These are phyloP conservation scores for Drosophila pseudotakahashii DNA, from an alignment of 2,888 invertebrate species.

Conservation along the genomic window DNA sequence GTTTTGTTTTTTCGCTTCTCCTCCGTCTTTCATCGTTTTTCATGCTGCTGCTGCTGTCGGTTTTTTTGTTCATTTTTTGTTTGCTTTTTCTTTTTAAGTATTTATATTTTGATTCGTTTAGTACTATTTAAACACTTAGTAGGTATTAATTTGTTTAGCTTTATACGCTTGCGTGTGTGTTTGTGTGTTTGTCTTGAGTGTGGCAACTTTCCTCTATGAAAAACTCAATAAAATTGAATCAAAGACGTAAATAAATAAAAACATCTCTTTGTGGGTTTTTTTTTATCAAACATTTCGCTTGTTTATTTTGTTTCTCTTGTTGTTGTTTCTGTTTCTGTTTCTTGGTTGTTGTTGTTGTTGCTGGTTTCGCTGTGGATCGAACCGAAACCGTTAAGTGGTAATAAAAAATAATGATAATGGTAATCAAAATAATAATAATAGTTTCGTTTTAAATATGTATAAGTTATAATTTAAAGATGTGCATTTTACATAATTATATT, in stretches of 20 bases:
- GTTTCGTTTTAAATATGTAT: conserved; percentile 59
- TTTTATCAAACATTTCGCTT: conserved; percentile 62
- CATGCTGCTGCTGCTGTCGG: conserved; percentile 18
- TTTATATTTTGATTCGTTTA: conserved; percentile 61
- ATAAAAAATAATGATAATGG: conserved; percentile 45
- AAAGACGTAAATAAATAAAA: conserved; percentile 25
- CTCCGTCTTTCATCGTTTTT: conserved; percentile 13
- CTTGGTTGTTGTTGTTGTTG: conserved; percentile 41
- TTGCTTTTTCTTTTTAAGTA: conserved; percentile 36
- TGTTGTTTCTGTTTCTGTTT: conserved; percentile 43
- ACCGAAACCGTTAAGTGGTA: conserved; percentile 44
- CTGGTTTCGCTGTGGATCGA: conserved; percentile 40
- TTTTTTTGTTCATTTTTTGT: conserved; percentile 8
- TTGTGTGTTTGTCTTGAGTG: conserved; percentile 14
- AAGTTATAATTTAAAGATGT: conserved; percentile 69
- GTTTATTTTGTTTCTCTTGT: conserved; percentile 57
- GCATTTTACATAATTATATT: conserved; percentile 57
- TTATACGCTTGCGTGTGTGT: conserved; percentile 34
- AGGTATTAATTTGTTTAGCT: conserved; percentile 57
- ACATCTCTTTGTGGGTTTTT: conserved; percentile 14
- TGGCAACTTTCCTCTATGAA: conserved; percentile 18
- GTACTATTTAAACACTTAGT: conserved; percentile 76
- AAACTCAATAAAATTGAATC: conserved; percentile 13
- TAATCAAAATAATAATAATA: conserved; percentile 58
- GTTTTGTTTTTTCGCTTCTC: conserved; percentile 35